Percentiles rank a stretch among this genome's conserved stretches.
These are phyloP conservation scores for Chrysochloris asiatica DNA, from an alignment of 2,113 vertebrate genomes.

Conservation along the genomic window DNA sequence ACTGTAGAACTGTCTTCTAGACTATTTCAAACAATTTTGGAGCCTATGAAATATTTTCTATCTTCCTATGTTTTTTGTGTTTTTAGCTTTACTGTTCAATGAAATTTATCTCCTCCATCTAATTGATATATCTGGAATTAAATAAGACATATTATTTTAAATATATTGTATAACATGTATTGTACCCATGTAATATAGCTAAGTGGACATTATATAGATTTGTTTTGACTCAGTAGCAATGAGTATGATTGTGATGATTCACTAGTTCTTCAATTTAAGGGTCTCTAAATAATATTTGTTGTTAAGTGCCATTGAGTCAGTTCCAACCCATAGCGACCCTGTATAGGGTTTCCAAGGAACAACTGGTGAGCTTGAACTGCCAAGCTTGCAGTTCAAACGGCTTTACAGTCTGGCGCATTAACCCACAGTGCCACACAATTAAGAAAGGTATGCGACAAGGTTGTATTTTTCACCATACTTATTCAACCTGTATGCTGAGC, in stretches of 20 bases:
- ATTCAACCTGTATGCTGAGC: too few relatives aligned
- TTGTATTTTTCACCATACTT: too few relatives aligned
- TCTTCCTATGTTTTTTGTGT: not conserved
- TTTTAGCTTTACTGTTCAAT: not conserved
- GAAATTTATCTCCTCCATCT: not conserved
- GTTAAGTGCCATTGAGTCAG: too few relatives aligned
- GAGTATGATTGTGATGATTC: not conserved
- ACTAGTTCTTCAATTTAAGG: not conserved
- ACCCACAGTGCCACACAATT: too few relatives aligned
- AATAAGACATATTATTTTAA: not conserved
- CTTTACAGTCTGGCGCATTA: too few relatives aligned
- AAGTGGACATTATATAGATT: too few relatives aligned
- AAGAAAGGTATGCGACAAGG: too few relatives aligned
- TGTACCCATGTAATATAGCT: not conserved
- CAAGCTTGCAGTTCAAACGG: too few relatives aligned
- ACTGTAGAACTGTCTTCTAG: not conserved
- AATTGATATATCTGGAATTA: not conserved
- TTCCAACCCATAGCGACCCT: too few relatives aligned
- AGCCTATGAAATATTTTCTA: not conserved
- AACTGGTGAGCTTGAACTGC: too few relatives aligned
- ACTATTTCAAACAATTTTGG: not conserved
- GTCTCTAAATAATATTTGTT: not conserved
- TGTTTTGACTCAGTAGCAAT: not conserved
- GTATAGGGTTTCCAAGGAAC: too few relatives aligned
- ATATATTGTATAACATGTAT: not conserved